Conservation (phyloP, 2,113 vertebrate genomes). For the Uropsilus gracilis region DNA sequence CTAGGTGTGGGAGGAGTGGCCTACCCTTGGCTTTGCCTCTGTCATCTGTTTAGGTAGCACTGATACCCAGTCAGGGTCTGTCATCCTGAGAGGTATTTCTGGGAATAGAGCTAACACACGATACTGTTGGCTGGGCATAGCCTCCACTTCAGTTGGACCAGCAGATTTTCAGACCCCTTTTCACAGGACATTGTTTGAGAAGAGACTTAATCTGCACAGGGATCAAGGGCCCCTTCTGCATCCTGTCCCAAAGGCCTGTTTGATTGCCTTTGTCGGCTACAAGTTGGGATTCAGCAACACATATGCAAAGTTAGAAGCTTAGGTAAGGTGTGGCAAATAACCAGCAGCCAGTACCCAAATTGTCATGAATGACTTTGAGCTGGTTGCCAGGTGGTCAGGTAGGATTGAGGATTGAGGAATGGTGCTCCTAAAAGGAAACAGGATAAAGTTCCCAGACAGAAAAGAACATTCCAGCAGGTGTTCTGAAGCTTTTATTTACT, state of each 20-base stretch:
- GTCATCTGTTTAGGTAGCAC: background rate
- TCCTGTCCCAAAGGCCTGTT: background rate
- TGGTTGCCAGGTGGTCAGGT: background rate
- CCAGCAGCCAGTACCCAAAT: too few relatives aligned
- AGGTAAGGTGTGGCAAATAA: background rate
- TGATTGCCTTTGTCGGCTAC: background rate
- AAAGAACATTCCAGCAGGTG: background rate
- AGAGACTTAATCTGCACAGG: background rate
- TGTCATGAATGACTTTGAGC: background rate
- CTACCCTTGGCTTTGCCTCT: background rate
- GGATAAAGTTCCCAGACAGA: background rate
- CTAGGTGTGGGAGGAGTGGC: fast-evolving
- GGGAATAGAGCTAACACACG: background rate
- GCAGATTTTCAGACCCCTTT: background rate
- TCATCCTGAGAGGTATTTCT: background rate
- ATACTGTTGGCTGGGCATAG: fast-evolving
- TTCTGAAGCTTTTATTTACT: background rate
- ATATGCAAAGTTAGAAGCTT: background rate
- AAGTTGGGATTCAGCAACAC: background rate
- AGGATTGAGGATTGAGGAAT: background rate
- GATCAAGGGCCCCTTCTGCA: background rate
- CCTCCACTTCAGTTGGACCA: background rate
- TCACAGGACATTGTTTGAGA: background rate
- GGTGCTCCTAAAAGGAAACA: background rate
- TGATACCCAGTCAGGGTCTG: background rate